Evolutionary conservation across 1,140 invertebrate genomes (phyloP).

Genomic region (Drosophila pectinifera): DNA sequence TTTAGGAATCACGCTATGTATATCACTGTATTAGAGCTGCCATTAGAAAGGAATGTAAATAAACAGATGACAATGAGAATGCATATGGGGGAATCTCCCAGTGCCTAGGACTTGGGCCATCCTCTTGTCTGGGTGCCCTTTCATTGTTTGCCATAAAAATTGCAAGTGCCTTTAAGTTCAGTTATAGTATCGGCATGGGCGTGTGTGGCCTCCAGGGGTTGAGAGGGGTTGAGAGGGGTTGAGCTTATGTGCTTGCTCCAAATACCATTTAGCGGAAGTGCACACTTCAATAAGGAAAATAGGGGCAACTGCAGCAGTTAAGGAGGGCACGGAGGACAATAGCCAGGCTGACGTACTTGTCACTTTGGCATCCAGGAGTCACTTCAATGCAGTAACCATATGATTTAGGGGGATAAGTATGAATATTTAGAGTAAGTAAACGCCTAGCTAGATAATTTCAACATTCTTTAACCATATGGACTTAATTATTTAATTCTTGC

Average conservation of each 20-base stretch:
- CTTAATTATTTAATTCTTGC: too few species aligned
- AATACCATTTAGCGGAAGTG: conserved; percentile 79
- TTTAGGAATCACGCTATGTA: background rate
- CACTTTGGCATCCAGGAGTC: conserved; percentile 33
- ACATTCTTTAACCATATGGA: too few species aligned
- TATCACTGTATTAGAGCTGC: conserved; percentile 19
- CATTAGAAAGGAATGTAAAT: conserved; percentile 41
- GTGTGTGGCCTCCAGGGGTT: background rate
- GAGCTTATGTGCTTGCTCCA: conserved; percentile 75
- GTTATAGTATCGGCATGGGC: conserved; percentile 16
- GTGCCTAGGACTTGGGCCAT: conserved; percentile 1
- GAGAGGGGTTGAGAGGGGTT: too few species aligned
- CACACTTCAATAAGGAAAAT: conserved; percentile 74
- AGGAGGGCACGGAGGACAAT: conserved; percentile 54
- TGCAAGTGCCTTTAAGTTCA: conserved; percentile 71
- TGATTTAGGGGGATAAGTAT: conserved; percentile 39
- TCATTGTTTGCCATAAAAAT: conserved; percentile 70
- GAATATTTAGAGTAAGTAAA: conserved; percentile 39
- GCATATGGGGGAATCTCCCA: conserved; percentile 9
- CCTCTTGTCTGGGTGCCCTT: conserved; percentile 6
- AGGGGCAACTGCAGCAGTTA: conserved; percentile 39
- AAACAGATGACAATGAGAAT: conserved; percentile 31
- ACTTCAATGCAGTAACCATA: conserved; percentile 47
- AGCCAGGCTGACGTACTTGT: conserved; percentile 41
- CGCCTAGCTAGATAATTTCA: background rate